Conservation (phyloP, 2,888 invertebrate genomes). For the Euproctis similis region DNA sequence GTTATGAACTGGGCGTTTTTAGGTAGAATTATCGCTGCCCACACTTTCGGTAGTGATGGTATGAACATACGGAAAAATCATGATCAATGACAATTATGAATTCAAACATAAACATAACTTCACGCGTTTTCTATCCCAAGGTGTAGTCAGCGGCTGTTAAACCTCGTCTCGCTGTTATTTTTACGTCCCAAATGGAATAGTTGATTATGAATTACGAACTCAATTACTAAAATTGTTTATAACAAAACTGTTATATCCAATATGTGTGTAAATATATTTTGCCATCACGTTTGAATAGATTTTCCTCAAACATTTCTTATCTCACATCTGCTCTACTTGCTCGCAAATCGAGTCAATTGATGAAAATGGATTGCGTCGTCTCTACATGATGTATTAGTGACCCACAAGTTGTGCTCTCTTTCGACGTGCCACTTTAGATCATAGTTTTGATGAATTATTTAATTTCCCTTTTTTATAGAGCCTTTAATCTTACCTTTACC, state of each 20-base stretch:
- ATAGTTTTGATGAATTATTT: neutral
- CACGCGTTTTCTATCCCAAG: too few relatives aligned
- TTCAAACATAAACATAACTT: too few relatives aligned
- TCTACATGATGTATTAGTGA: constrained; percentile 7
- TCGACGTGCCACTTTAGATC: constrained; percentile 4
- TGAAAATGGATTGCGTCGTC: constrained; percentile 6
- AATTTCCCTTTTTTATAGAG: too few relatives aligned
- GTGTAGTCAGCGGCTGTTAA: too few relatives aligned
- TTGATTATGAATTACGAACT: neutral
- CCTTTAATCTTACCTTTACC: too few relatives aligned
- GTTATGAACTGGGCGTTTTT: too few relatives aligned
- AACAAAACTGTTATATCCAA: neutral
- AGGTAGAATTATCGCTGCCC: too few relatives aligned
- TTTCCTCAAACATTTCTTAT: constrained; percentile 1
- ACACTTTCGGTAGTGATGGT: too few relatives aligned
- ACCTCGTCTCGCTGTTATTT: too few relatives aligned
- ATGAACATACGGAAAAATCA: too few relatives aligned
- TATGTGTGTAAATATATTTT: constrained; percentile 1
- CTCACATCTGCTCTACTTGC: constrained; percentile 1
- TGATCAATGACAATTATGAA: too few relatives aligned
- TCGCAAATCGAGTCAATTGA: constrained; percentile 4
- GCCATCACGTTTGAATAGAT: neutral
- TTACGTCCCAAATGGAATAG: too few relatives aligned
- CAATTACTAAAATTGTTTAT: neutral
- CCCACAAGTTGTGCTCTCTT: constrained; percentile 3